Conservation (phyloP, 2,888 invertebrate species). For the Cataglyphis rosenhaueri region DNA sequence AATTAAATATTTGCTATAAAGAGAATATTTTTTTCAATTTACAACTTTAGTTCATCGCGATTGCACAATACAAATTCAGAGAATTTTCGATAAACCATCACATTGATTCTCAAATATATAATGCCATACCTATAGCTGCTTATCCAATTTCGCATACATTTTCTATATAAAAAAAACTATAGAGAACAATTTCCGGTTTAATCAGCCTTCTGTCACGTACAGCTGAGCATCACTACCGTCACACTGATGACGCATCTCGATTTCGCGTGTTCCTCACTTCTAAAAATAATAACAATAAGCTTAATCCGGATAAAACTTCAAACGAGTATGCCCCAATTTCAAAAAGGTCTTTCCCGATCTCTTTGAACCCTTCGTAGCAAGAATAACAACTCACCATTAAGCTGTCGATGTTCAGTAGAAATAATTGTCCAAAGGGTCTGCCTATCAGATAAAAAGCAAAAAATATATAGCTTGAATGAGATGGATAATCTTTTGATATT, state of each 20-base stretch:
- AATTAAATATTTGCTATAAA: slow-evolving; percentile 18
- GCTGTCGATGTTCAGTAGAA: slow-evolving; percentile 60
- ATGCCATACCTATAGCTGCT: slow-evolving; percentile 22
- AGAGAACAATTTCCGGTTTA: slow-evolving; percentile 41
- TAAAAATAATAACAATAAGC: slow-evolving; percentile 66
- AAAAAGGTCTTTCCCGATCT: slow-evolving; percentile 51
- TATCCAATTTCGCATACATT: slow-evolving; percentile 37
- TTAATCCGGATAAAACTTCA: slow-evolving; percentile 65
- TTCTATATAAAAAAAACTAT: slow-evolving; percentile 21
- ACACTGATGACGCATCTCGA: background rate
- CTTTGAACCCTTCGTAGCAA: slow-evolving; percentile 50
- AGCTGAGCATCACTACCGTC: slow-evolving; percentile 12
- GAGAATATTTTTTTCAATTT: background rate
- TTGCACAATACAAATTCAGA: slow-evolving; percentile 19
- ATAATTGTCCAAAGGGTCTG: slow-evolving; percentile 59
- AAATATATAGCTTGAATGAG: background rate
- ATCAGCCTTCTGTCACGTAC: slow-evolving; percentile 38
- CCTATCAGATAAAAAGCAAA: background rate
- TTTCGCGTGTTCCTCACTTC: background rate
- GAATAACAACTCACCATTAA: slow-evolving; percentile 71
- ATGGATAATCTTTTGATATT: background rate
- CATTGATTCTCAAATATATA: slow-evolving; percentile 16
- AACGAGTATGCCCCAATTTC: slow-evolving; percentile 67
- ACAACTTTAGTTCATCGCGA: slow-evolving; percentile 3
- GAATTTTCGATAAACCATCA: slow-evolving; percentile 26